Percentiles rank a stretch among this genome's conserved stretches.
phyloP scores from a whole-genome alignment of 2,113 vertebrate species.

The cattle (Bos taurus) region DNA sequence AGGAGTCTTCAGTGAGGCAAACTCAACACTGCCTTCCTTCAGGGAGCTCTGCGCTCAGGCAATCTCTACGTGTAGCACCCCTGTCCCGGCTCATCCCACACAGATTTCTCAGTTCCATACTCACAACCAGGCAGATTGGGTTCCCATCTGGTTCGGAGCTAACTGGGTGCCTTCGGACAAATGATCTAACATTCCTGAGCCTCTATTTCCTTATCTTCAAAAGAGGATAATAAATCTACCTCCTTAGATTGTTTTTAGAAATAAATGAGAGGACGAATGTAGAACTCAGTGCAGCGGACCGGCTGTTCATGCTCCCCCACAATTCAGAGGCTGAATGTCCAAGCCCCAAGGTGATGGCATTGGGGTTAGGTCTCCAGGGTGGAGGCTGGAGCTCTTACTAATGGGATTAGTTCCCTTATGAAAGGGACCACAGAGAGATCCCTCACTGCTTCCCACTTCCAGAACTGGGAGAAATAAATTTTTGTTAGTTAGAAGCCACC shows the following conservation, averaged over 20 bases:
- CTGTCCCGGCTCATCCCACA: neutral
- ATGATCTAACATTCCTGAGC: neutral
- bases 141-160: neutral
- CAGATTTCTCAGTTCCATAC: neutral
- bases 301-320: neutral
- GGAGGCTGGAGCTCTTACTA: neutral
- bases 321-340: neutral
- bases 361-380: neutral
- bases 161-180: neutral
- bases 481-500: neutral
- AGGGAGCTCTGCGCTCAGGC: neutral
- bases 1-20: neutral
- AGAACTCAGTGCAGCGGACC: neutral
- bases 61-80: neutral
- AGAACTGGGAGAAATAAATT: neutral
- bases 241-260: neutral
- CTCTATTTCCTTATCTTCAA: neutral
- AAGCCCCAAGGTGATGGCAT: neutral
- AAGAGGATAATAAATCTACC: neutral
- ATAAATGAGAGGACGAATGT: neutral
- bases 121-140: neutral
- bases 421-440: neutral
- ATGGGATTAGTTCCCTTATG: neutral
- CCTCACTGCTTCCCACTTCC: neutral
- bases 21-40: neutral